A percentile compares a stretch with the other conserved stretches of the same genome.
These are phyloP conservation scores for Adelognathus sp. DNA, from an alignment of 2,888 invertebrate genomes.

Conservation along the genomic window DNA sequence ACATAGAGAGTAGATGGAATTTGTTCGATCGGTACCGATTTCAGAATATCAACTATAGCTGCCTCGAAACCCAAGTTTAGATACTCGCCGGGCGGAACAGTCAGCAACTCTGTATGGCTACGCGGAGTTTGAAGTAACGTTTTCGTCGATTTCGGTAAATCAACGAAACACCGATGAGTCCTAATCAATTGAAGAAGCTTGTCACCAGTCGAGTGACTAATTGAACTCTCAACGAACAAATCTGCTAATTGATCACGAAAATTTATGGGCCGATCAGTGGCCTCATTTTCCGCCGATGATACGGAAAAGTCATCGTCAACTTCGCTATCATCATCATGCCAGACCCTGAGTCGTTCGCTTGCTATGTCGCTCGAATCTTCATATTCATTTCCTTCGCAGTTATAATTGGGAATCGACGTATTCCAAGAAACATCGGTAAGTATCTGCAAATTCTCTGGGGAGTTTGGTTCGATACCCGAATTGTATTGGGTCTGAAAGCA, in stretches of 20 bases:
- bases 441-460: too few relatives aligned
- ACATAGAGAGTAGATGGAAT: conserved; percentile 29
- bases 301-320: too few relatives aligned
- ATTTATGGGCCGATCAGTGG: not conserved
- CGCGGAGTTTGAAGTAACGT: conserved; percentile 40
- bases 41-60: conserved; percentile 16
- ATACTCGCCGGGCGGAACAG: conserved; percentile 41
- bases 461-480: too few relatives aligned
- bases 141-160: conserved; percentile 37
- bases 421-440: too few relatives aligned
- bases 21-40: not conserved
- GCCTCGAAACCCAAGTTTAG: conserved; percentile 44
- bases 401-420: too few relatives aligned
- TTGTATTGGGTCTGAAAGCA: too few relatives aligned
- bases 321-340: too few relatives aligned
- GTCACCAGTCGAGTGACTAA: not conserved
- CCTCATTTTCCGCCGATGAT: too few relatives aligned
- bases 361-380: too few relatives aligned
- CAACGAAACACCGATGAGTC: conserved; percentile 4
- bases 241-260: conserved; percentile 1
- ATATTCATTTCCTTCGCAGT: too few relatives aligned
- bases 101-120: not conserved
- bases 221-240: not conserved
- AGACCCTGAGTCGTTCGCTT: too few relatives aligned
- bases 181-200: conserved; percentile 2